Evolutionary conservation across 2,888 invertebrate genomes (phyloP), one percentile per base, ranked within the genome.

Genomic region (Homarus gammarus): DNA sequence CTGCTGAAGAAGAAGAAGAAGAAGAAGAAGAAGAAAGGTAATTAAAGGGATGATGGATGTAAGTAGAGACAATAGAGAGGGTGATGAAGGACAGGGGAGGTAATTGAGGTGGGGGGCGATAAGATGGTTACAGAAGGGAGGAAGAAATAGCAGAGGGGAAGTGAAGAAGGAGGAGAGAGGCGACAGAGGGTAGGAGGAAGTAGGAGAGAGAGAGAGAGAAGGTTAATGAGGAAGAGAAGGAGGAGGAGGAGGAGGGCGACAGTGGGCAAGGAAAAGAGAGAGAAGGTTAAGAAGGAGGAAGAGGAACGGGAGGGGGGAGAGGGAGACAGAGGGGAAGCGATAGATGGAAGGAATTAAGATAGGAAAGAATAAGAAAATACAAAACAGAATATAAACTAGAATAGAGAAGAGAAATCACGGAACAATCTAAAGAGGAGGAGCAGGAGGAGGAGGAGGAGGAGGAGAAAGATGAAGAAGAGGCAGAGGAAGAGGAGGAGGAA

Each of bases 181-280:
- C 36, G 40, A 64, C 22, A 70, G 82, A 82, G 27, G 12, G 18
- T 15, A 31, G 51, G n/a, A 78, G 2, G 31, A 31, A 44, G 44
- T 0, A 18, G 18, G n/a, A 40, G 44, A 31, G 27, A 70, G 38
- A 36, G 22, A 81, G 64, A 61, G 40, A 70, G 44, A 82, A 3
- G n/a, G 36, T 36, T 2, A 77, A 40, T 40, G 77, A 44, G 6
- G 22, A 40, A 40, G 3, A 40, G 77, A 77, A 5, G 56, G 79
- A 79, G 40, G 51, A 31, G 31, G 49, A 78, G 78, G 31, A 51
- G 6, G n/a, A 40, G 70, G 40, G 68, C 0, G 49, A 68, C 12
- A 68, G 70, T 38, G 82, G 40, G 72, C 51, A 33, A 51, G 84
- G 51, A 73, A 33, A 38, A 51, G 72, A 73, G 51, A 51, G 68